Conservation (phyloP, 2,888 invertebrate species). For the Melolontha melolontha region DNA sequence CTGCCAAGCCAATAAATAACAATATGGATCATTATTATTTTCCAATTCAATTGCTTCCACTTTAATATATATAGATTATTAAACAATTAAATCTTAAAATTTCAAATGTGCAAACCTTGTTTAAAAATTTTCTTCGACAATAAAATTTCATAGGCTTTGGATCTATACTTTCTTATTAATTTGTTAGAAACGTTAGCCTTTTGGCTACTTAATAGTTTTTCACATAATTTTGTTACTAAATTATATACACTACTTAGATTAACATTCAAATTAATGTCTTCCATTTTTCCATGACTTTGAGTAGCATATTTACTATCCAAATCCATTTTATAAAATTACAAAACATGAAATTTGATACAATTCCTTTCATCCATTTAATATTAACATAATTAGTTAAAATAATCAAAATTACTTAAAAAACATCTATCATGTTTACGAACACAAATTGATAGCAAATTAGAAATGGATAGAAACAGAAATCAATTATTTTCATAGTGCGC, state of each 20-base stretch:
- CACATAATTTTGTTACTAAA: conserved; percentile 60
- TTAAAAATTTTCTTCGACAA: conserved; percentile 46
- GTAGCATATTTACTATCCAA: not conserved
- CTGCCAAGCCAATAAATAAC: conserved; percentile 60
- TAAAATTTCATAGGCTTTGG: conserved; percentile 59
- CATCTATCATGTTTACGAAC: too few species aligned
- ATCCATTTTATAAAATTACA: conserved; percentile 7
- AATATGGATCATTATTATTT: conserved; percentile 56
- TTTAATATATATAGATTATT: conserved; percentile 6
- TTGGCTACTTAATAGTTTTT: conserved; percentile 51
- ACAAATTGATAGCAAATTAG: too few species aligned
- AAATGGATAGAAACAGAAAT: too few species aligned
- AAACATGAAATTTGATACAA: conserved; percentile 1
- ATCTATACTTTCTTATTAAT: conserved; percentile 53
- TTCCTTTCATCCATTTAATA: too few species aligned
- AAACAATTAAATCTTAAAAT: conserved; percentile 34
- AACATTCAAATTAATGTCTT: conserved; percentile 14
- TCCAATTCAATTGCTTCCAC: conserved; percentile 49
- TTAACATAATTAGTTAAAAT: too few species aligned
- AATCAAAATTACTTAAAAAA: too few species aligned
- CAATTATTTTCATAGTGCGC: too few species aligned
- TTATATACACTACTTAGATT: conserved; percentile 50
- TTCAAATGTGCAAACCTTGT: conserved; percentile 21
- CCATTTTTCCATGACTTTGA: conserved; percentile 7
- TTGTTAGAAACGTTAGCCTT: conserved; percentile 34